phyloP scores from a whole-genome alignment of 2,888 invertebrate genomes.

The Antheraea assamensis region DNA sequence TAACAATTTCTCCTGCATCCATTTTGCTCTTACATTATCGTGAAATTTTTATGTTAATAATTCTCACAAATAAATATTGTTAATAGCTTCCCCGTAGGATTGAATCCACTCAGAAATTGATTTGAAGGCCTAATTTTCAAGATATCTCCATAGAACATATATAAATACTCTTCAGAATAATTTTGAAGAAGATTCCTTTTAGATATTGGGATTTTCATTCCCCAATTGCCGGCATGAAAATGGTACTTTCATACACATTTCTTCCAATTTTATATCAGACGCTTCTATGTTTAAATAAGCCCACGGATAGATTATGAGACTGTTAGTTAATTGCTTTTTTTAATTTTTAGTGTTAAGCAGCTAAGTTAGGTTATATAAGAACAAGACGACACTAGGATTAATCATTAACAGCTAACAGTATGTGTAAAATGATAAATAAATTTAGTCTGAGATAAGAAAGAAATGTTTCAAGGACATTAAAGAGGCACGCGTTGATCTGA shows the following conservation, averaged over 20 bases:
- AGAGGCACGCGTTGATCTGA: background rate
- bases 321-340: background rate
- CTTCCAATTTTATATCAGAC: background rate
- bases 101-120: no score
- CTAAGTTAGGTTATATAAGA: background rate
- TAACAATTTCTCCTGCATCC: background rate
- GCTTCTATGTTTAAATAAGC: background rate
- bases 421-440: constrained; percentile 16
- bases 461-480: constrained; percentile 19
- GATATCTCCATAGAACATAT: no score
- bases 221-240: background rate
- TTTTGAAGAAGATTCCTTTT: background rate
- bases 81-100: no score
- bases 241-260: background rate
- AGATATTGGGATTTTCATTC: background rate
- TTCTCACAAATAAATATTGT: no score
- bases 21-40: no score
- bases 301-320: background rate
- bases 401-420: no score
- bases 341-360: background rate
- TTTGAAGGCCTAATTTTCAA: no score
- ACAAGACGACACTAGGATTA: background rate
- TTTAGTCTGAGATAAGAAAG: constrained; percentile 25
- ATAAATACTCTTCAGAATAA: background rate
- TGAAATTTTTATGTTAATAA: no score